A percentile compares a stretch with the other conserved stretches of the same genome.
These are phyloP conservation scores for Helicolenus hilgendorfi DNA, from an alignment of 2,797 vertebrate species.

Conservation along the genomic window DNA sequence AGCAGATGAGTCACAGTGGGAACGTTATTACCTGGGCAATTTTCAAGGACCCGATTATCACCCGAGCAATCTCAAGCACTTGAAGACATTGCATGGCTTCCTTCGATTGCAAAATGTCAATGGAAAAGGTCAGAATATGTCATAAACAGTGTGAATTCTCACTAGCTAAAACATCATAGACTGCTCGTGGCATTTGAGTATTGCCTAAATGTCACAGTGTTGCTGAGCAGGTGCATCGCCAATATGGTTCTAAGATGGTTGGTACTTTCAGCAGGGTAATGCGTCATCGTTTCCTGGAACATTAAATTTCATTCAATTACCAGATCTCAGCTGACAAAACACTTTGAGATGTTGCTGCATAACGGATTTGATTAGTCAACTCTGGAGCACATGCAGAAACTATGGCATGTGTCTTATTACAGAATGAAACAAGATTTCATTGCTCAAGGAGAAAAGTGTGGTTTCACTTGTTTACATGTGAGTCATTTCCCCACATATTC, in stretches of 20 bases:
- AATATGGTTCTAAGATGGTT: constrained; percentile 8
- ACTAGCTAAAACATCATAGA: constrained; percentile 40
- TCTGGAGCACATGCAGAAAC: constrained; percentile 18
- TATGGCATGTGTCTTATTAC: constrained; percentile 33
- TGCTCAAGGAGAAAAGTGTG: constrained; percentile 19
- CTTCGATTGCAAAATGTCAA: constrained; percentile 42
- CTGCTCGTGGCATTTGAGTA: constrained; percentile 51
- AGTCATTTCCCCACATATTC: constrained; percentile 33
- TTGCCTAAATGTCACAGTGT: constrained; percentile 50
- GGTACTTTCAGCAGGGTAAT: background rate
- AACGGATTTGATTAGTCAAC: constrained; percentile 30
- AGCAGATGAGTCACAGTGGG: background rate
- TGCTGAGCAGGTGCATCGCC: constrained; percentile 39
- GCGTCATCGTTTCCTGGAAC: constrained; percentile 13
- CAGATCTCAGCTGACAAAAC: constrained; percentile 15
- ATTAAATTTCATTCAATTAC: background rate
- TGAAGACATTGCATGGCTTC: constrained; percentile 8
- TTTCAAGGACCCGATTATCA: constrained; percentile 6
- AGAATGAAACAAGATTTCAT: constrained; percentile 26
- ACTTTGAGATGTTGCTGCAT: constrained; percentile 26
- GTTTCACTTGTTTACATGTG: constrained; percentile 50
- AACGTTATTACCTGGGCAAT: background rate
- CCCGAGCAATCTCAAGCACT: constrained; percentile 15
- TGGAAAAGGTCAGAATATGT: constrained; percentile 60
- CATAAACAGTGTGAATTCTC: constrained; percentile 32